phyloP scores from a whole-genome alignment of 2,113 vertebrate species.

The Cyanoderma ruficeps region DNA sequence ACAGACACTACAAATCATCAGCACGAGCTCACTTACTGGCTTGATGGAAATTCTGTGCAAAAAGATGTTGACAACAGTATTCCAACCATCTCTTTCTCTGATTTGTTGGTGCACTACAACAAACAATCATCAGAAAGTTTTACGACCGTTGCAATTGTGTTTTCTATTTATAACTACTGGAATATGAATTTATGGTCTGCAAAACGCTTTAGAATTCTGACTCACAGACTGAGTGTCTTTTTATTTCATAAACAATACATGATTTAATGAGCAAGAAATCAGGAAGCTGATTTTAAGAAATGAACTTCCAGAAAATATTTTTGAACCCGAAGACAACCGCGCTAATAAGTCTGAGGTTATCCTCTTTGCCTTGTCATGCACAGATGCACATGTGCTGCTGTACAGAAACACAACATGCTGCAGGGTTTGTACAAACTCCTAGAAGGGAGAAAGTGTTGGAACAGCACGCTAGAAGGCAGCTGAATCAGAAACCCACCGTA shows the following conservation, averaged over 20 bases:
- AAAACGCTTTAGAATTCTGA: conserved; percentile 53
- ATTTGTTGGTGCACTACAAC: conserved; percentile 42
- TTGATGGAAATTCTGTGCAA: conserved; percentile 54
- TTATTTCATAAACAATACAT: conserved; percentile 27
- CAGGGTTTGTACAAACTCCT: neutral
- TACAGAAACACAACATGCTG: neutral
- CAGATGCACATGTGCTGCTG: neutral
- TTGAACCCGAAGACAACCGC: neutral
- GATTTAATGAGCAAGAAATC: conserved; percentile 47
- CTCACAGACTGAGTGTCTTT: conserved; percentile 40
- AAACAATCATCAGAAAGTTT: conserved; percentile 24
- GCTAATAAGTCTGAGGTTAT: neutral
- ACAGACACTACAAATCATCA: conserved; percentile 65
- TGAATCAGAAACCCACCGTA: neutral
- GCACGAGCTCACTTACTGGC: conserved; percentile 56
- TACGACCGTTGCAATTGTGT: conserved; percentile 20
- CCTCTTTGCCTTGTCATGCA: neutral
- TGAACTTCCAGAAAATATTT: conserved; percentile 11
- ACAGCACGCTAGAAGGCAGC: neutral
- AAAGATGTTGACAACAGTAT: conserved; percentile 56
- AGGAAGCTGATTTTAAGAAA: conserved; percentile 21
- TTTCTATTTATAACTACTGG: conserved; percentile 52
- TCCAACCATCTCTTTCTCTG: conserved; percentile 32
- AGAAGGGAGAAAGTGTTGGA: neutral
- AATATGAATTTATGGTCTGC: conserved; percentile 61